Base-by-base conservation (phyloP, 2,113 vertebrate species). In the Brachionichthys hirsutus region DNA sequence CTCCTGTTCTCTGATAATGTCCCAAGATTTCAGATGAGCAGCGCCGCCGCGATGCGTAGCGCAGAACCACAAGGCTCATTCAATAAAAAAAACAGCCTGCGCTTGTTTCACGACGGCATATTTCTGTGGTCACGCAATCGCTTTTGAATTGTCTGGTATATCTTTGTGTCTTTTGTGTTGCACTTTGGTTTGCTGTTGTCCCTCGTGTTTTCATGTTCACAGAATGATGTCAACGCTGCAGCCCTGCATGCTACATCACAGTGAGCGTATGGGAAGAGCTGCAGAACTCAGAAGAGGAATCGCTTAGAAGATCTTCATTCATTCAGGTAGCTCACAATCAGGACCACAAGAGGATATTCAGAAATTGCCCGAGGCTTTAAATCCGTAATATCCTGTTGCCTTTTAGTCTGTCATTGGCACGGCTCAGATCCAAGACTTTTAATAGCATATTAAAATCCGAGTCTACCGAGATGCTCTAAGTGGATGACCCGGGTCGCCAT, bases 341-440 rank as follows among this genome's bases (percentile, higher is more conserved):
- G 42, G 54, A 50, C 70, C 70, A 65, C 65, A 20, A 20, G 35
- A 42, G 55, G 46, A 55, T 67, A 12, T 85, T 56, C 18, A 54
- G 19, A 71, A 82, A 85, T 67, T 65, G 67, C 78, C 75, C 50
- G 50, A 2, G 49, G 83, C 73, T 67, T 75, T 81, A 80, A 87
- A 81, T 81, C 71, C 79, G 75, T 82, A 84, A 87, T 86, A 86
- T 84, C 81, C 77, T 80, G 76, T 73, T 53, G 36, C 82, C 70
- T 57, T 62, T 70, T 36, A 68, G 63, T 67, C 67, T 70, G 75
- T 80, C 77, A 55, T 54, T 50, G 59, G 61, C 72, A 66, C 50
- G 68, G 69, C 61, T 80, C 56, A 65, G 52, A 75, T 84, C 68
- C 65, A 55, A 70, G 49, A 62, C 54, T 47, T 67, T 55, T 75